Percentiles rank a stretch among this genome's conserved stretches.
Evolutionary conservation across 2,113 vertebrate genomes (phyloP).

Genomic region (Poeciliopsis prolifica): DNA sequence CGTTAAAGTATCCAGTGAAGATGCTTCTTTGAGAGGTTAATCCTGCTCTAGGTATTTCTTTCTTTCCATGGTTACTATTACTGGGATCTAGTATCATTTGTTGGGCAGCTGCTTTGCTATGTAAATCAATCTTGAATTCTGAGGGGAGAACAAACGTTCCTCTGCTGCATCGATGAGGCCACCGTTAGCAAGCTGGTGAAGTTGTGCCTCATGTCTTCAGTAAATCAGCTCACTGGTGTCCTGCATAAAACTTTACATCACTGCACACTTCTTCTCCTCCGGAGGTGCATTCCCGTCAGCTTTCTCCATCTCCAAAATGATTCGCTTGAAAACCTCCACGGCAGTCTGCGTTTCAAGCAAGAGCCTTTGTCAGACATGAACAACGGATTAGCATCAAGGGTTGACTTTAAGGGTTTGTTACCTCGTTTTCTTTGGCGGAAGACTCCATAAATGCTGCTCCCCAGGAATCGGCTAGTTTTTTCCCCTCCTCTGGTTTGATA

Average conservation of each 20-base stretch:
- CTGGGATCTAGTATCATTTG: conserved; percentile 39
- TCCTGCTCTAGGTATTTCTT: conserved; percentile 27
- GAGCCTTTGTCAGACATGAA: conserved; percentile 5
- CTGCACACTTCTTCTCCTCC: conserved; percentile 80
- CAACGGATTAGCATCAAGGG: not conserved
- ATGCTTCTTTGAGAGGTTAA: conserved; percentile 10
- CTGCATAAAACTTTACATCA: conserved; percentile 75
- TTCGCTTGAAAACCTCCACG: conserved; percentile 84
- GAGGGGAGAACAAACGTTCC: conserved; percentile 44
- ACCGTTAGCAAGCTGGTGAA: conserved; percentile 69
- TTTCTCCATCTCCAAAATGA: conserved; percentile 87
- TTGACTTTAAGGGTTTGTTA: conserved; percentile 42
- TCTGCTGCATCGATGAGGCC: conserved; percentile 65
- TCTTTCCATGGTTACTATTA: conserved; percentile 37
- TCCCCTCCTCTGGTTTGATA: conserved; percentile 85
- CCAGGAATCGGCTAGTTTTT: conserved; percentile 86
- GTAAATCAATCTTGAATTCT: conserved; percentile 52
- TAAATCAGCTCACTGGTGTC: conserved; percentile 66
- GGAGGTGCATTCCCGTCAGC: conserved; percentile 80
- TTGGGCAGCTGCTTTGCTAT: conserved; percentile 35
- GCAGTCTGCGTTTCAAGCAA: conserved; percentile 74
- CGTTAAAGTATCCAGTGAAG: conserved; percentile 4
- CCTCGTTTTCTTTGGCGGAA: conserved; percentile 88
- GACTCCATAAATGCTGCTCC: conserved; percentile 86
- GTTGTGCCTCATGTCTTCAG: conserved; percentile 74